Evolutionary conservation across 2,888 invertebrate genomes (phyloP), one percentile per base, ranked within the genome.

Genomic region (Ectemnius continuus): DNA sequence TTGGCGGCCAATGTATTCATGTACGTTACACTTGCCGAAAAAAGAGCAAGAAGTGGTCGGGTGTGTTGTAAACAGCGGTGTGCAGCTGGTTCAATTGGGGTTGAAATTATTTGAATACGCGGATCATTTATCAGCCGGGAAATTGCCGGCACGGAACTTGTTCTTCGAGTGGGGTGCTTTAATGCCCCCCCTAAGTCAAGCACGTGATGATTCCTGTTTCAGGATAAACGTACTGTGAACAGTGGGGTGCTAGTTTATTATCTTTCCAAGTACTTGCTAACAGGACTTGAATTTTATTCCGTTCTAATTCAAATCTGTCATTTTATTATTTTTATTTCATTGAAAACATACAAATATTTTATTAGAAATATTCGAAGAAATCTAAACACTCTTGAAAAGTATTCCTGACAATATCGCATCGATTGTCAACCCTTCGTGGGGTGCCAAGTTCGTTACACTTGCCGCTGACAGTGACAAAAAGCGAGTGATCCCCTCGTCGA

Each of bases 61-160:
- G 64, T 36, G 67, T 11, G 45, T 64, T 62, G 68, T 69, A 72
- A 70, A 80, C 67, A 68, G 73, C 57, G 67, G 56, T 70, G n/a
- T 8, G n/a, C 76, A 69, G 72, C 73, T 74, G 82, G 80, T 81
- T 86, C 87, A 87, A 88, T 89, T 88, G 89, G 87, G 89, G 88
- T 89, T 88, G 87, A 87, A 87, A 88, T 87, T 87, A 89, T 87
- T 89, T 86, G 87, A 88, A 88, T 88, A 87, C 76, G 78, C 70
- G 80, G 63, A 79, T 86, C 88, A 87, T 89, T 88, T 84, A 86
- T 89, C 89, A 89, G 78, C 67, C 75, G 78, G 70, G 77, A 84
- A 86, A 86, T 89, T 85, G 76, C 80, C 75, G 69, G 70, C 67
- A 81, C 80, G 72, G 56, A 84, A 87, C 85, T 82, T 68, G 86